Evolutionary conservation across 2,797 vertebrate species (phyloP), one percentile per base, ranked within the genome.

Genomic region (Coilia nasus): DNA sequence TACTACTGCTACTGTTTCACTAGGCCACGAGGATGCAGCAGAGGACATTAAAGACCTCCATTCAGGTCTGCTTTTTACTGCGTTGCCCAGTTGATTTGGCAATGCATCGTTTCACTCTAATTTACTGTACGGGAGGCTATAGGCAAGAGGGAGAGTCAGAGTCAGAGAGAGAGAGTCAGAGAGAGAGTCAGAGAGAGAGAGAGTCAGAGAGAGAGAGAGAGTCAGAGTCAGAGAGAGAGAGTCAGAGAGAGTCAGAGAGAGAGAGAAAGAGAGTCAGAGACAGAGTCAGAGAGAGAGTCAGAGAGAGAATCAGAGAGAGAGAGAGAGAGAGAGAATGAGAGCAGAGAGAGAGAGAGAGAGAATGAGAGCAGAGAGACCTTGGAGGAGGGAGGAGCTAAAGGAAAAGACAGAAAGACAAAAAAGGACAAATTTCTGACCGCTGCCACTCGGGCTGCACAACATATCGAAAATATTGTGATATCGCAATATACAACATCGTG

Each of bases 31-130:
- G 71, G 17, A 14, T 9, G 7, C 5, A 78, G 15, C 44, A 21
- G 71, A 78, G 71, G 71, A 78, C 31, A 78, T 78, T 41, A 78
- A 44, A 78, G 71, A 78, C 71, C 44, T 78, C 71, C 71, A 60
- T 46, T 46, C 31, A 17, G 56, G 47, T 57, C 81, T 54, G 23
- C 31, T 82, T 28, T 54, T 54, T 35, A 54, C 19, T 28, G 50
- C 81, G 6, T 19, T 19, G 23, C 25, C 47, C 46, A 82, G 57
- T 56, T 57, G 81, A 82, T 82, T 82, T 54, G 56, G 56, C 25
- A 5, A 57, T 82, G 47, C 56, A 82, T 54, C 47, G 47, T 54
- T 82, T 82, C 56, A 82, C 19, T 17, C 47, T 82, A 82, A 54
- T 78, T 78, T 78, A 78, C 71, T 78, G 71, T 78, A 78, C 35